These are phyloP conservation scores for Cygnus buccinator DNA, from an alignment of 2,113 vertebrate species.

Conservation along the genomic window DNA sequence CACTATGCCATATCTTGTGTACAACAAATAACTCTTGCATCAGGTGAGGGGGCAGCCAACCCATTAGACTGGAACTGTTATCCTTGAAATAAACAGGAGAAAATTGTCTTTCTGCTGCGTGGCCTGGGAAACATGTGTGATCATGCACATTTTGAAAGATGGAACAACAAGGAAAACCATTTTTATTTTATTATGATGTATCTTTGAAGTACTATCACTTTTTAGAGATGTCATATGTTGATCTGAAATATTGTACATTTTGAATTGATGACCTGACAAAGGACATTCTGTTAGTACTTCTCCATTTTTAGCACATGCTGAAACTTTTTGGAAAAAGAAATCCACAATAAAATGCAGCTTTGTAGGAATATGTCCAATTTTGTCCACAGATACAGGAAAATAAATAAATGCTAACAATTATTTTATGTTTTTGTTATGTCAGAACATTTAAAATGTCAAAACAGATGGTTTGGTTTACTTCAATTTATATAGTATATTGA, in stretches of 20 bases:
- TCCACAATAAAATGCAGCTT: neutral
- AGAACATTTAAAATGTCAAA: neutral
- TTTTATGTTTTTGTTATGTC: neutral
- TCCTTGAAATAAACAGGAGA: neutral
- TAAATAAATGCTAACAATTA: neutral
- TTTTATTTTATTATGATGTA: neutral
- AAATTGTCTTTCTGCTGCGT: fast-evolving
- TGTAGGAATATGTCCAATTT: neutral
- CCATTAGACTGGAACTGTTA: neutral
- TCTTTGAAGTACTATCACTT: neutral
- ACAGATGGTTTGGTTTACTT: neutral
- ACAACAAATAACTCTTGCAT: neutral
- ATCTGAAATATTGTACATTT: neutral
- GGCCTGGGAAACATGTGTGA: neutral
- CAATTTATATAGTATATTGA: neutral
- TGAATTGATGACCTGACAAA: neutral
- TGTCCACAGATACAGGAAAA: neutral
- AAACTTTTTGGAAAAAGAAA: neutral
- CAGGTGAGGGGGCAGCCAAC: fast-evolving
- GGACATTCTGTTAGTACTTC: neutral
- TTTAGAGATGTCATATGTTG: neutral
- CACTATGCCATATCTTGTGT: too few species aligned
- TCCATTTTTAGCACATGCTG: fast-evolving
- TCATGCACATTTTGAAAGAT: neutral
- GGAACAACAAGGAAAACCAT: neutral